A percentile compares a stretch with the other conserved stretches of the same genome.
These are phyloP conservation scores for Phoebastria nigripes DNA, from an alignment of 2,797 vertebrate genomes.

Conservation along the genomic window DNA sequence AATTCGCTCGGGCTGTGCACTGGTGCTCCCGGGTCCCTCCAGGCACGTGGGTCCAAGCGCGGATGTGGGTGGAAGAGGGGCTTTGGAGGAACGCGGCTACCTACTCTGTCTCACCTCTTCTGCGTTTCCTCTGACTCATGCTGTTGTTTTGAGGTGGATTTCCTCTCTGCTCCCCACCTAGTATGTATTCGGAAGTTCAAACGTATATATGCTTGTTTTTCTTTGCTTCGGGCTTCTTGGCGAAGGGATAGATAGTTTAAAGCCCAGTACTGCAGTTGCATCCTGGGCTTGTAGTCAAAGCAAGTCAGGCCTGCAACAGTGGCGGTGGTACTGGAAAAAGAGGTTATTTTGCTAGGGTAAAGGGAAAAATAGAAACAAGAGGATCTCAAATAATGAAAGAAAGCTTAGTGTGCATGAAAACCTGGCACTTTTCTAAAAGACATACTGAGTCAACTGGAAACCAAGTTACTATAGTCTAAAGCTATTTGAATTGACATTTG, in stretches of 20 bases:
- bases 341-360: neutral
- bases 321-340: neutral
- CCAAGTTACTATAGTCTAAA: constrained; percentile 8
- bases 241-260: neutral
- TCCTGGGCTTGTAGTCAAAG: neutral
- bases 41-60: accelerated
- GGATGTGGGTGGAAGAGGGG: neutral
- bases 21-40: neutral
- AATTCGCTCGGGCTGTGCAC: neutral
- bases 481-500: constrained; percentile 43
- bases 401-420: constrained; percentile 16
- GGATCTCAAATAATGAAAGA: constrained; percentile 3
- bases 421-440: constrained; percentile 29
- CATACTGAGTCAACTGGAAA: constrained; percentile 39
- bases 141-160: neutral
- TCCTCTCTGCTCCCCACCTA: neutral
- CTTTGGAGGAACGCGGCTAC: neutral
- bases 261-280: neutral
- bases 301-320: neutral
- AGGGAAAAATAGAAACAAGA: constrained; percentile 25
- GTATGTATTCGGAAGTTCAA: neutral
- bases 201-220: neutral
- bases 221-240: neutral
- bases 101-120: neutral
- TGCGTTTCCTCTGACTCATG: neutral